Conservation (phyloP, 2,888 invertebrate genomes). For the Phalangium opilio region DNA sequence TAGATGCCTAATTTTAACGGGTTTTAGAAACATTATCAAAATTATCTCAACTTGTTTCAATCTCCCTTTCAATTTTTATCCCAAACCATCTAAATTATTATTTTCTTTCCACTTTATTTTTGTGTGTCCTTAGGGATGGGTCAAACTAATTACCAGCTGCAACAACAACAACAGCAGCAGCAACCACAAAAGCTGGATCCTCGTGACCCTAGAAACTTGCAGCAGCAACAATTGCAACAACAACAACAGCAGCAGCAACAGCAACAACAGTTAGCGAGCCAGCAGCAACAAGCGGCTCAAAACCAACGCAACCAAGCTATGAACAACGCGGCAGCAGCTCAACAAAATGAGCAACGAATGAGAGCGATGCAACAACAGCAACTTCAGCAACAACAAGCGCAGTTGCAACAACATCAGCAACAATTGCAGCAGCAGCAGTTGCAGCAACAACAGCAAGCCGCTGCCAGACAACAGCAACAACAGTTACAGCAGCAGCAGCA, state of each 20-base stretch:
- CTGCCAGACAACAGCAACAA: neutral
- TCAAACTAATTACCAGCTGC: constrained; percentile 15
- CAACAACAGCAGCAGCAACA: constrained; percentile 9
- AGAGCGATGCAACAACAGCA: neutral
- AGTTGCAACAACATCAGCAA: neutral
- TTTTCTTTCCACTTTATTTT: neutral
- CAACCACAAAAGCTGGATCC: constrained; percentile 2
- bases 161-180: constrained; percentile 6
- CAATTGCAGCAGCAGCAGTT: neutral
- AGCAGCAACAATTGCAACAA: neutral
- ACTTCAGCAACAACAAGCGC: neutral
- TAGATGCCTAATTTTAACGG: too few relatives aligned
- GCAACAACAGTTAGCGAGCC: constrained; percentile 1
- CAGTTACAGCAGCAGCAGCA: neutral
- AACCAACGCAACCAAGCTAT: constrained; percentile 1
- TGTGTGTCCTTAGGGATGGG: constrained; percentile 12
- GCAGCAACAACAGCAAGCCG: neutral
- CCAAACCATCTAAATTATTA: too few relatives aligned
- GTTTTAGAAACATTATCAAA: too few relatives aligned
- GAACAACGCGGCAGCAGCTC: too few relatives aligned
- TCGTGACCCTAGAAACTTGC: neutral
- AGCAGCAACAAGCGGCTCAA: constrained; percentile 5
- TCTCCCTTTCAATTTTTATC: too few relatives aligned
- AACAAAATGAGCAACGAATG: too few relatives aligned
- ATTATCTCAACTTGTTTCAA: too few relatives aligned